Base-by-base conservation (phyloP, 1,140 invertebrate genomes). In the Solenopsis fugax region DNA sequence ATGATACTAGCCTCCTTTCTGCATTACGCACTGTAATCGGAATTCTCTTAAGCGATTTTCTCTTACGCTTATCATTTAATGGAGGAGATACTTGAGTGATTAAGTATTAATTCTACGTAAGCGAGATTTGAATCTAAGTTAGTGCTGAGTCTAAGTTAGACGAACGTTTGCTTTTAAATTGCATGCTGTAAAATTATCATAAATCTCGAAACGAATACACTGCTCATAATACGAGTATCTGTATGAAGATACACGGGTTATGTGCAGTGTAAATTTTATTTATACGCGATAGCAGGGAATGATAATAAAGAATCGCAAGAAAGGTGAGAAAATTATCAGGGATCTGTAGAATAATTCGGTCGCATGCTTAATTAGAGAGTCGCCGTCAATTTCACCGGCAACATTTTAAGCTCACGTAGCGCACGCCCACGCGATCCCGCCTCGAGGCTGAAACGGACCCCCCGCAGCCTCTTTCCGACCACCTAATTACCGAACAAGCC, bases 401-500 rank as follows among this genome's bases (percentile, higher is more conserved):
- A 93, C 92, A 91, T 92, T 92, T 92, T 91, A 91, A 85, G 73
- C 77, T 88, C 87, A n/a, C 89, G 75, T 88, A 87, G 89, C 89
- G 81, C 87, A 93, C 93, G 91, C 93, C 93, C 90, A 94, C 93
- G 93, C 91, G 85, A 91, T 88, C 21, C 71, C 75, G 21, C 54
- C 29, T 67, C 82, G 88, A 81, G 78, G 91, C 86, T 34, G 87
- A 85, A 86, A 81, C 60, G 76, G 90, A 91, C 92, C 93, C 93
- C 93, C 93, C 85, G 91, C 75, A 86, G 93, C 76, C 76, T 85
- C 89, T 92, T 91, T 92, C 92, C 92, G 90, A 90, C 85, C 92
- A 90, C 90, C 93, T 94, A 94, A 94, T 94, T 94, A 93, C 90
- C 89, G 91, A 92, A 93, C 91, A 92, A 93, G 91, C 88, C 92